Conservation (phyloP, 2,888 invertebrate species). For the Perdita meconis region DNA sequence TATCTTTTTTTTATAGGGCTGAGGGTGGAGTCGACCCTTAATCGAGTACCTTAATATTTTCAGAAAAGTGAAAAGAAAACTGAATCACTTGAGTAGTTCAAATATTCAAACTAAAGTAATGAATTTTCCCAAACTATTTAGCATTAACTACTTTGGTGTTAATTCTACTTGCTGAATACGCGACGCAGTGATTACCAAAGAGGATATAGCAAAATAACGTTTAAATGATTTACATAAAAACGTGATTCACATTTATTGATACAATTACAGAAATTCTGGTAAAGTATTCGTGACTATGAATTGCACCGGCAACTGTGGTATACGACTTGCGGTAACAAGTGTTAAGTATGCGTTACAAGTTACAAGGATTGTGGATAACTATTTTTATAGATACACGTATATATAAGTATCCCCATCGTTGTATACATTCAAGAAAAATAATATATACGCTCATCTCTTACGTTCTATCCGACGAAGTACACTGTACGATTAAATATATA, state of each 20-base stretch:
- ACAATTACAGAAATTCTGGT: constrained; percentile 32
- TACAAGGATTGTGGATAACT: constrained; percentile 6
- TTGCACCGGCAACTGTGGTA: constrained; percentile 27
- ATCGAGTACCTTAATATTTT: too few species aligned
- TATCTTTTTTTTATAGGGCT: too few species aligned
- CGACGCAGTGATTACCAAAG: background rate
- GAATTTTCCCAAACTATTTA: too few species aligned
- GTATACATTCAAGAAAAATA: constrained; percentile 33
- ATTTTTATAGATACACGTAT: background rate
- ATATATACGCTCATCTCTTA: constrained; percentile 21
- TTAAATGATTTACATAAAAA: background rate
- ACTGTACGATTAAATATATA: constrained; percentile 42
- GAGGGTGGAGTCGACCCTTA: too few species aligned
- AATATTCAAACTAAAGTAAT: too few species aligned
- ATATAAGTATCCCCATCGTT: constrained; percentile 19
- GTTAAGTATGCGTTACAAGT: constrained; percentile 30
- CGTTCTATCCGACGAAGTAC: constrained; percentile 34
- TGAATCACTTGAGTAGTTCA: too few species aligned
- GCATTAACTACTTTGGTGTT: too few species aligned
- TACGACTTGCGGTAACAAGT: constrained; percentile 19
- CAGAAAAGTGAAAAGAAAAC: too few species aligned
- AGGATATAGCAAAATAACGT: background rate
- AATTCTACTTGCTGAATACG: too few species aligned
- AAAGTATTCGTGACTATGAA: constrained; percentile 20
- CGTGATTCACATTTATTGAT: constrained; percentile 29